These are phyloP conservation scores for Sternarchorhynchus goeldii DNA, from an alignment of 2,797 vertebrate species.

Conservation along the genomic window DNA sequence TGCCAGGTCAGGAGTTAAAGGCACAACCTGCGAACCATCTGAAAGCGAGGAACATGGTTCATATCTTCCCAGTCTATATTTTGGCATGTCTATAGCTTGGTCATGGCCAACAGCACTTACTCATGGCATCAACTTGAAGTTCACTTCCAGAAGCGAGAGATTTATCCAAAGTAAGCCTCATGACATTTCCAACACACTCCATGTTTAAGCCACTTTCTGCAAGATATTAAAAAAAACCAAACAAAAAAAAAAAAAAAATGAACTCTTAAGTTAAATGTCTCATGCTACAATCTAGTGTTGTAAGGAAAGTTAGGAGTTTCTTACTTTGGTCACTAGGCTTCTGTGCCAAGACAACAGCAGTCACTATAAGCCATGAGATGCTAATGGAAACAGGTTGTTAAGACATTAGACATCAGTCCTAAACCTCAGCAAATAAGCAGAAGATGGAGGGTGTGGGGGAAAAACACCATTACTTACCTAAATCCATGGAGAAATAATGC, in stretches of 20 bases:
- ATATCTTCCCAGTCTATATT: not conserved
- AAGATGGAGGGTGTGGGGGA: too few relatives aligned
- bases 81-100: not conserved
- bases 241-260: too few relatives aligned
- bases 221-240: not conserved
- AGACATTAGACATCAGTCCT: rapidly evolving
- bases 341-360: constrained; percentile 58
- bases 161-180: constrained; percentile 70
- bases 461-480: constrained; percentile 59
- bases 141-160: constrained; percentile 70
- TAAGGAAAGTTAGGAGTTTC: not conserved
- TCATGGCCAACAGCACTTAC: constrained; percentile 62
- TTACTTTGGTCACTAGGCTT: constrained; percentile 65
- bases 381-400: constrained; percentile 48
- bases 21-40: constrained; percentile 68
- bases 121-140: constrained; percentile 74
- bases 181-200: constrained; percentile 71
- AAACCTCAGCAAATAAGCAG: rapidly evolving
- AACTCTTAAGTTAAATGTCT: rapidly evolving
- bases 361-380: constrained; percentile 64
- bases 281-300: not conserved
- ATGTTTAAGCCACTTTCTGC: constrained; percentile 62
- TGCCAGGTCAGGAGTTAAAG: constrained; percentile 70
- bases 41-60: not conserved
- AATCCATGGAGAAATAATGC: constrained; percentile 26